Evolutionary conservation across 2,113 vertebrate genomes (phyloP).

Genomic region (Hystrix brachyura): DNA sequence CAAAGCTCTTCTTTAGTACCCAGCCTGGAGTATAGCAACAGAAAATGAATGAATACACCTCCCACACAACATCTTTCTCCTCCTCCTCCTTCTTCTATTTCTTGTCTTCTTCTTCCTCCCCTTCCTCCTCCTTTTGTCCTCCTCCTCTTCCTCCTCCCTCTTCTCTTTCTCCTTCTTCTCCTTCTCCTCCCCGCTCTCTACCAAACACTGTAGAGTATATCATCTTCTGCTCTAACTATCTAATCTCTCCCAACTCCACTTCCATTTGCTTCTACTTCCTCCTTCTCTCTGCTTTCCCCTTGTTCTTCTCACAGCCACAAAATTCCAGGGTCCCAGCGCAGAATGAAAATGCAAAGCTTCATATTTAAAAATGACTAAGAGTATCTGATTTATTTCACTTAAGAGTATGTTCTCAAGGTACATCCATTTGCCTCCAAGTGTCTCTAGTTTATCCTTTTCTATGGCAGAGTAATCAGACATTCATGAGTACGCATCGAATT

Average conservation of each 20-base stretch:
- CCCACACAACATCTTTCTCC: neutral
- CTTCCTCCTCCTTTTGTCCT: neutral
- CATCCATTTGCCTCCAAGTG: too few relatives aligned
- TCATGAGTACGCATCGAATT: too few relatives aligned
- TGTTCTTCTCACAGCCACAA: neutral
- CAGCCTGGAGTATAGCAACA: neutral
- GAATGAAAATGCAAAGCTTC: neutral
- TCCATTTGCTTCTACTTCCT: too few relatives aligned
- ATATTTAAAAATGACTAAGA: neutral
- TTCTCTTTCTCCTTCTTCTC: too few relatives aligned
- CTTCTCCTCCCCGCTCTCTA: neutral
- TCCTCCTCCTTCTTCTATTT: too few relatives aligned
- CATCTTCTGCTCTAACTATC: rapidly evolving
- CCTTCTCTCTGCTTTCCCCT: neutral
- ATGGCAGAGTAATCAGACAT: too few relatives aligned
- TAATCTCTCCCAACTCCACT: neutral
- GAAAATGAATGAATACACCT: neutral
- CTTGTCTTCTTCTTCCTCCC: rapidly evolving
- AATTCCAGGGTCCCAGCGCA: too few relatives aligned
- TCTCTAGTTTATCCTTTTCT: too few relatives aligned
- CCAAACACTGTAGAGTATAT: rapidly evolving
- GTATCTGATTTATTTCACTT: too few relatives aligned
- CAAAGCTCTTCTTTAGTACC: neutral
- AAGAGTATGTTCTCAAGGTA: too few relatives aligned
- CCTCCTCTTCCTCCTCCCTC: too few relatives aligned